Evolutionary conservation across 2,113 vertebrate species (phyloP).

Genomic region (Gobius niger): DNA sequence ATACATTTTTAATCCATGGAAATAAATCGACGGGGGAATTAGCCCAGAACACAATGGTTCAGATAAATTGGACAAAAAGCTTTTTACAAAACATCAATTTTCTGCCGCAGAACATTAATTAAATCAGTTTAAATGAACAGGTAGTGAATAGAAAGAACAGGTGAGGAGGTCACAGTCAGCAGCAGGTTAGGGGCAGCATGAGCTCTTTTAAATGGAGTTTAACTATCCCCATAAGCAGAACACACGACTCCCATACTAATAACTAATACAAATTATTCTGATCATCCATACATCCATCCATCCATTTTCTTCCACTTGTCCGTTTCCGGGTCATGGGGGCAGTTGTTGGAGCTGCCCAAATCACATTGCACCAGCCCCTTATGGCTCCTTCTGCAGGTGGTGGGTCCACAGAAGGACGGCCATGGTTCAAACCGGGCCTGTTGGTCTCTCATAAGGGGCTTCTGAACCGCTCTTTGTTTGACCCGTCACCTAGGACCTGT

Average conservation of each 20-base stretch:
- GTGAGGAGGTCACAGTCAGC: background rate
- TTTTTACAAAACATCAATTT: constrained; percentile 15
- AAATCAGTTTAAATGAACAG: constrained; percentile 7
- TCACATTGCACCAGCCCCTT: too few relatives aligned
- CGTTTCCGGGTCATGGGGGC: too few relatives aligned
- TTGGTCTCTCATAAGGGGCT: too few relatives aligned
- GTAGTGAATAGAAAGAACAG: background rate
- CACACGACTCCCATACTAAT: background rate
- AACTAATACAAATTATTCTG: too few relatives aligned
- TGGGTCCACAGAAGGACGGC: too few relatives aligned
- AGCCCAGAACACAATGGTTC: constrained; percentile 31
- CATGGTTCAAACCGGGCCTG: too few relatives aligned
- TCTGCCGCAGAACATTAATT: background rate
- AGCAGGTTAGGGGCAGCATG: background rate
- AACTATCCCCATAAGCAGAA: background rate
- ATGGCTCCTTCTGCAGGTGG: too few relatives aligned
- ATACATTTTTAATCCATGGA: constrained; percentile 19
- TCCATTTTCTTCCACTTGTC: too few relatives aligned
- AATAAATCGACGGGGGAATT: constrained; percentile 28
- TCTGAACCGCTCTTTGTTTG: too few relatives aligned
- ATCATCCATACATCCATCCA: too few relatives aligned
- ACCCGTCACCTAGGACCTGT: too few relatives aligned
- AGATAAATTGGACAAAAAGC: constrained; percentile 23
- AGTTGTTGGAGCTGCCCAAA: too few relatives aligned
- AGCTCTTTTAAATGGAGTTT: background rate